Evolutionary conservation across 2,888 invertebrate species (phyloP), one percentile per base, ranked within the genome.

Genomic region (Pristionchus exspectatus): DNA sequence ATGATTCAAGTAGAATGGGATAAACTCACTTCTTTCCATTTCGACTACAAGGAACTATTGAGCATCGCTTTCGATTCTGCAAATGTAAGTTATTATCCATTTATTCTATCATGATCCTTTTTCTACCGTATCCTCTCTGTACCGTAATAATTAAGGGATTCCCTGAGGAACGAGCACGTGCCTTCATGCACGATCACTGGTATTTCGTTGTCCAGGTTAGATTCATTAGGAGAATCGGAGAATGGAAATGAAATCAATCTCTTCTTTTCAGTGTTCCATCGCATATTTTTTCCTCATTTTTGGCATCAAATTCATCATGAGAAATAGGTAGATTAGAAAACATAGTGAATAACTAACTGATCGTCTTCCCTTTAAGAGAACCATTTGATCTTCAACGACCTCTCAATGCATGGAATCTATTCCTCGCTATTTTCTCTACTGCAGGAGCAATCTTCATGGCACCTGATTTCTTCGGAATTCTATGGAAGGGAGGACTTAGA

Each of bases 241-340:
- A 50, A 50, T 50, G 24, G 50, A 5, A 85, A 38, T 18, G 24
- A 30, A 33, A n/a, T 9, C 7, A 85, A 85, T 30, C 18, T 12
- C 24, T 33, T 50, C 21, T 21, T 88, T 88, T 77, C 83, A 89
- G 89, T 27, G n/a, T 2, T 93, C 94, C 2, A 91, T 94, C 87
- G 92, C 91, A 74, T 94, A 94, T 86, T 91, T 94, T 50, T 93
- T 94, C 54, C 92, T 92, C 86, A 94, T 94, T 90, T 94, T 94
- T 90, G 90, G 91, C 81, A 91, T 94, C 90, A 93, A 94, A 89
- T 91, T 91, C 33, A 88, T 92, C 87, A 94, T 94, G 94, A 88
- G 89, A 24, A 93, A 94, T 84, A 90, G 92, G 66, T 87, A 38
- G n/a, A 44, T 44, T 9, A 54, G 30, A 18, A 21, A 10, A 54